Conservation (phyloP, 2,797 vertebrate genomes). For the Discoglossus pictus region DNA sequence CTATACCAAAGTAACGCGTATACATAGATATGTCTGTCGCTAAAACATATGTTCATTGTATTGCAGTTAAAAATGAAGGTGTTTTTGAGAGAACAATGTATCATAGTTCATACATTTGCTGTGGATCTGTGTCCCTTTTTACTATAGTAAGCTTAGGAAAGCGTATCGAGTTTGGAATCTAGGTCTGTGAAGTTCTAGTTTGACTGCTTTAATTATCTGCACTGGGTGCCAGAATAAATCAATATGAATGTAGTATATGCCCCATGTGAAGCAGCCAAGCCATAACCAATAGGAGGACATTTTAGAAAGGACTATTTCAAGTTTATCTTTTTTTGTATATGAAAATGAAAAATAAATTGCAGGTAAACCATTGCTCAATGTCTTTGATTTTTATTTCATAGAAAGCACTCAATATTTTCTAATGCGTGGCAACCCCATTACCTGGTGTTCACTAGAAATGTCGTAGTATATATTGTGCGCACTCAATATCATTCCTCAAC, state of each 20-base stretch:
- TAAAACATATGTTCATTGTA: slow-evolving; percentile 76
- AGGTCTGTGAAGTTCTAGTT: slow-evolving; percentile 80
- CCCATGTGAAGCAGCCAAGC: slow-evolving; percentile 76
- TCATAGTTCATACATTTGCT: slow-evolving; percentile 87
- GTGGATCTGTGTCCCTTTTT: slow-evolving; percentile 85
- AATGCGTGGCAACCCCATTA: no score
- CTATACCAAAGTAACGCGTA: slow-evolving; percentile 61
- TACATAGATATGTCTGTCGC: slow-evolving; percentile 66
- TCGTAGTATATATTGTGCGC: no score
- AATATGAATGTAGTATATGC: slow-evolving; percentile 89
- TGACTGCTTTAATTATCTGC: slow-evolving; percentile 75
- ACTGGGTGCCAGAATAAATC: slow-evolving; percentile 83
- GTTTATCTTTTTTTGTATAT: slow-evolving; percentile 97
- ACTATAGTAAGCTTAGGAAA: slow-evolving; percentile 89
- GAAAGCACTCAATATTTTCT: no score
- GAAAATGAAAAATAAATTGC: slow-evolving; percentile 88
- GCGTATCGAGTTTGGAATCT: slow-evolving; percentile 81
- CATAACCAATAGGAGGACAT: slow-evolving; percentile 74
- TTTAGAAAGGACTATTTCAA: slow-evolving; percentile 85
- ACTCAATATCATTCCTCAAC: no score
- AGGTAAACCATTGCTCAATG: slow-evolving; percentile 60
- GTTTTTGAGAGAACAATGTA: slow-evolving; percentile 80
- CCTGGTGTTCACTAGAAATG: no score
- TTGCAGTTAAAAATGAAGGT: slow-evolving; percentile 77
- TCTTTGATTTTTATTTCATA: slow-evolving; percentile 3